These are phyloP conservation scores for Bellardia bayeri DNA, from an alignment of 2,888 invertebrate species.

Conservation along the genomic window DNA sequence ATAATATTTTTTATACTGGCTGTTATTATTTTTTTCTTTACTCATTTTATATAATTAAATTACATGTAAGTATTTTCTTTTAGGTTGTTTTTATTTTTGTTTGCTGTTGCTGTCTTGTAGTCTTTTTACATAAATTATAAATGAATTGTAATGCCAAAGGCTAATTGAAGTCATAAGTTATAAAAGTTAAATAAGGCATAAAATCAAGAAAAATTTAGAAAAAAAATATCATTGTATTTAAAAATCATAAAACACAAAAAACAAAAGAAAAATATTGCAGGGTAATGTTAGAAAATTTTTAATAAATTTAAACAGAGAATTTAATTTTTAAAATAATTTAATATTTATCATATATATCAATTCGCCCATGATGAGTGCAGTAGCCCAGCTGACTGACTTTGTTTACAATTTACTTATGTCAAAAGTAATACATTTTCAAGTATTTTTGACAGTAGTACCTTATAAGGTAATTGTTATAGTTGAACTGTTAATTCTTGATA, in stretches of 20 bases:
- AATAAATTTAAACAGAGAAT: background rate
- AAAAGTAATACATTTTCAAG: too few relatives aligned
- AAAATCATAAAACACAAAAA: background rate
- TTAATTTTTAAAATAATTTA: background rate
- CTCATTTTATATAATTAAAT: constrained; percentile 56
- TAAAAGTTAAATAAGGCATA: constrained; percentile 58
- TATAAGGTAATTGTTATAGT: too few relatives aligned
- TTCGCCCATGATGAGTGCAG: too few relatives aligned
- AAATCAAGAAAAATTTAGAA: constrained; percentile 22
- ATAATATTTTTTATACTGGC: constrained; percentile 20
- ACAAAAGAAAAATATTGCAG: constrained; percentile 1
- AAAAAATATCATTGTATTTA: background rate
- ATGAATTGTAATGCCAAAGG: constrained; percentile 64
- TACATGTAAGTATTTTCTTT: constrained; percentile 46
- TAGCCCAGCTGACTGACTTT: too few relatives aligned
- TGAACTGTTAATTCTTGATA: too few relatives aligned
- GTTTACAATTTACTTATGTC: too few relatives aligned
- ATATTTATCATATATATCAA: too few relatives aligned
- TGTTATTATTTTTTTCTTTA: background rate
- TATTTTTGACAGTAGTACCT: too few relatives aligned
- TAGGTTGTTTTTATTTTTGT: background rate
- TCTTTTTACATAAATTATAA: constrained; percentile 60
- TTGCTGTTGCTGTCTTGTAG: background rate
- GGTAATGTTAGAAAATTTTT: background rate
- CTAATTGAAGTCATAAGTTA: constrained; percentile 63